Evolutionary conservation across 2,113 vertebrate genomes (phyloP).

Genomic region (Mungos mungo): DNA sequence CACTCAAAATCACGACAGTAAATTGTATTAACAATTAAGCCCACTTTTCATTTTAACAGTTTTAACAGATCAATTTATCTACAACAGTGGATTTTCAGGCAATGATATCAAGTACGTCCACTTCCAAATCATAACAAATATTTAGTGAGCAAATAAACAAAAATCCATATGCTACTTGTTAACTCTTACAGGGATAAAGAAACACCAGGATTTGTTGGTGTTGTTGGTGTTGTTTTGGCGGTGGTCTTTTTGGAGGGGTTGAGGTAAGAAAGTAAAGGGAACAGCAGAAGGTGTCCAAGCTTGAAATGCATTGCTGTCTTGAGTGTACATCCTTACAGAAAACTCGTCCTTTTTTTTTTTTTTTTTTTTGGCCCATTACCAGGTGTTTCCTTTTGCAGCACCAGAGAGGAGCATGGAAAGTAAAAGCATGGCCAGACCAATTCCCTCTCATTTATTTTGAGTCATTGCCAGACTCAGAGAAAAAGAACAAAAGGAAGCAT

Average conservation of each 20-base stretch:
- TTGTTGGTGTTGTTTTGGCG: not conserved
- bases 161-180: not conserved
- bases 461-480: not conserved
- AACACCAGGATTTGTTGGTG: not conserved
- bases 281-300: not conserved
- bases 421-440: slow-evolving; percentile 14
- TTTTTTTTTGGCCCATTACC: not conserved
- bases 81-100: not conserved
- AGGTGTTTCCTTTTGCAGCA: not conserved
- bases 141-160: not conserved
- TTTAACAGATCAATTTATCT: not conserved
- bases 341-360: not conserved
- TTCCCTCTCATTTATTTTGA: slow-evolving; percentile 14
- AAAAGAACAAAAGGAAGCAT: slow-evolving; percentile 39
- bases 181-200: not conserved
- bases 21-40: not conserved
- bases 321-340: not conserved
- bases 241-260: not conserved
- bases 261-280: not conserved
- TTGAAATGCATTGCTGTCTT: not conserved
- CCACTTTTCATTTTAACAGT: not conserved
- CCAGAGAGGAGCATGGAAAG: not conserved
- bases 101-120: not conserved
- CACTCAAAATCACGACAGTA: not conserved
- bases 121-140: not conserved